phyloP scores from a whole-genome alignment of 2,113 vertebrate species.

The Hippolais icterina region DNA sequence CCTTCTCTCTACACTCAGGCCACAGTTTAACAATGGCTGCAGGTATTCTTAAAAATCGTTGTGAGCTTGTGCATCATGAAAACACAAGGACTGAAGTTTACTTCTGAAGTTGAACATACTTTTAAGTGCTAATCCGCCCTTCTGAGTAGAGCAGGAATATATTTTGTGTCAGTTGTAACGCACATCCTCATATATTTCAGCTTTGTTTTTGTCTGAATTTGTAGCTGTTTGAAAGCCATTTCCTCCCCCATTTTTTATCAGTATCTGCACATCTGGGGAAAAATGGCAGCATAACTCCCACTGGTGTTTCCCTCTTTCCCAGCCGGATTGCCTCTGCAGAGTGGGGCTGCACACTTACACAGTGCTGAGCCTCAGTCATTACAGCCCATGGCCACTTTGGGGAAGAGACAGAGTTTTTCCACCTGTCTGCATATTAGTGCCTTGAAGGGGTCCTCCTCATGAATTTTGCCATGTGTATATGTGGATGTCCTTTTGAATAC shows the following conservation, averaged over 20 bases:
- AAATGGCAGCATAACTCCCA: background rate
- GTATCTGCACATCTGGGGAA: background rate
- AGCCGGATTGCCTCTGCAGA: background rate
- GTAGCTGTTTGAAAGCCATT: background rate
- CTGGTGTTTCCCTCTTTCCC: background rate
- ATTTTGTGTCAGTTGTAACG: background rate
- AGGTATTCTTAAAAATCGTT: background rate
- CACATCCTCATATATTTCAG: background rate
- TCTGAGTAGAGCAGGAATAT: background rate
- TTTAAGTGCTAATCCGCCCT: background rate
- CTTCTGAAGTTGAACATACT: background rate
- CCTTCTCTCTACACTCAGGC: background rate
- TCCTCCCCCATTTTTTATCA: background rate
- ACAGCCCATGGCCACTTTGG: background rate
- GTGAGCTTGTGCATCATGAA: background rate
- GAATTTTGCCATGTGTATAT: fast-evolving
- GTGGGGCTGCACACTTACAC: fast-evolving
- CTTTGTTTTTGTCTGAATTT: background rate
- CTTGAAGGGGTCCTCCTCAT: background rate
- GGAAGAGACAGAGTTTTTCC: background rate
- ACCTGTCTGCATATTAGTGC: background rate
- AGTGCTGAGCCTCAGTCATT: fast-evolving
- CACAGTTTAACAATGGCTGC: background rate
- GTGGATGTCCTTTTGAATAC: background rate
- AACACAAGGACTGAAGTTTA: background rate